Percentiles rank a stretch among this genome's conserved stretches.
These are phyloP conservation scores for Gymnodraco acuticeps DNA, from an alignment of 2,797 vertebrate species.

Conservation along the genomic window DNA sequence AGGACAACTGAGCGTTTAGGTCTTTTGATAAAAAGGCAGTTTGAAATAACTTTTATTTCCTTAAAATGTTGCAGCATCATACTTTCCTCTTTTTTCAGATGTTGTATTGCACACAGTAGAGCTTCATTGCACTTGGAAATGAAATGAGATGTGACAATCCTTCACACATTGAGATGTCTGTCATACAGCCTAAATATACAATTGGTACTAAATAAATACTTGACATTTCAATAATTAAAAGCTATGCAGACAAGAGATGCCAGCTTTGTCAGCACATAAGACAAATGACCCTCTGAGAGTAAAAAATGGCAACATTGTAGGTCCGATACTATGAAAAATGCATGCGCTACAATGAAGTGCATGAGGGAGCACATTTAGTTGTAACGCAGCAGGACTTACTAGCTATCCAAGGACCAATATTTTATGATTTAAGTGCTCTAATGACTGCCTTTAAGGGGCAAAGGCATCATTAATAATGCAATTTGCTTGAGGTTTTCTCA, in stretches of 20 bases:
- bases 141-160: not conserved
- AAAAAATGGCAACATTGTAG: constrained; percentile 35
- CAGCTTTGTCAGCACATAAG: constrained; percentile 17
- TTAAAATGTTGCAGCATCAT: constrained; percentile 27
- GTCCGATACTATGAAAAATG: constrained; percentile 57
- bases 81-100: not conserved
- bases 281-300: constrained; percentile 31
- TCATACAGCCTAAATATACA: constrained; percentile 11
- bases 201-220: constrained; percentile 33
- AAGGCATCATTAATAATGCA: constrained; percentile 58
- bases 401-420: constrained; percentile 58
- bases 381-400: constrained; percentile 40
- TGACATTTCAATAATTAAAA: constrained; percentile 28
- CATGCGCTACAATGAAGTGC: constrained; percentile 24
- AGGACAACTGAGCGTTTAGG: constrained; percentile 40
- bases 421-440: constrained; percentile 70
- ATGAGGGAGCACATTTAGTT: constrained; percentile 32
- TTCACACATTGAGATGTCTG: not conserved
- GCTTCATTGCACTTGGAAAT: constrained; percentile 1
- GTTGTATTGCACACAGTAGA: not conserved
- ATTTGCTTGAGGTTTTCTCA: constrained; percentile 36
- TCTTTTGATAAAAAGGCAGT: constrained; percentile 59
- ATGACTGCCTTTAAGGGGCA: constrained; percentile 64
- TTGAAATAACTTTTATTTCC: constrained; percentile 20
- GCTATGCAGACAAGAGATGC: constrained; percentile 12